These are phyloP conservation scores for Octonoba sinensis DNA, from an alignment of 2,888 invertebrate genomes.

Conservation along the genomic window DNA sequence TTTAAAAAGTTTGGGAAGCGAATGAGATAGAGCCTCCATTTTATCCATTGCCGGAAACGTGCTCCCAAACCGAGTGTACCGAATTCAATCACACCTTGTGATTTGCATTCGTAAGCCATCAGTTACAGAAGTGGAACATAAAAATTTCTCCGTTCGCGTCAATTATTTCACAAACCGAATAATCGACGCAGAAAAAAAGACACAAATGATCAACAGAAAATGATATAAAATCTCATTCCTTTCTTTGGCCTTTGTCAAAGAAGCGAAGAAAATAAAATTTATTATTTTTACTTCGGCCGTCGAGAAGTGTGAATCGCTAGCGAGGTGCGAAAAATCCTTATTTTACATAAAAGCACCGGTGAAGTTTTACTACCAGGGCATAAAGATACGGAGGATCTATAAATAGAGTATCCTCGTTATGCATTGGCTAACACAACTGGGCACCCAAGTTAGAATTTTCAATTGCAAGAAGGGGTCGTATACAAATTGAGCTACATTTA, in stretches of 20 bases:
- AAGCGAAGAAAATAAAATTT: slow-evolving; percentile 17
- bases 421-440: not conserved
- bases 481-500: no score
- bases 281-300: slow-evolving; percentile 7
- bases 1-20: no score
- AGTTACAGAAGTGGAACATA: no score
- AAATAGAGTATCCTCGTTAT: slow-evolving; percentile 5
- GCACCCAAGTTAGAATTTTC: no score
- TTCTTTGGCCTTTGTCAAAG: not conserved
- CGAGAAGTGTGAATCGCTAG: not conserved
- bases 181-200: not conserved
- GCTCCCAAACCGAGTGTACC: no score
- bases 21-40: no score
- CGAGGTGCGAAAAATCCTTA: slow-evolving; percentile 12
- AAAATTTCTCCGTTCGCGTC: no score
- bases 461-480: no score
- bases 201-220: slow-evolving; percentile 9
- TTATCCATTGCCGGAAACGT: no score
- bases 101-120: no score
- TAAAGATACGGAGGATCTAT: slow-evolving; percentile 12
- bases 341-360: slow-evolving; percentile 17
- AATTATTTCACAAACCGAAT: no score
- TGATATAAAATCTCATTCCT: slow-evolving; percentile 8
- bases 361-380: slow-evolving; percentile 3
- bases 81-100: no score